Percentiles rank a stretch among this genome's conserved stretches.
Evolutionary conservation across 2,113 vertebrate species (phyloP).

Genomic region (Urocolius indicus): DNA sequence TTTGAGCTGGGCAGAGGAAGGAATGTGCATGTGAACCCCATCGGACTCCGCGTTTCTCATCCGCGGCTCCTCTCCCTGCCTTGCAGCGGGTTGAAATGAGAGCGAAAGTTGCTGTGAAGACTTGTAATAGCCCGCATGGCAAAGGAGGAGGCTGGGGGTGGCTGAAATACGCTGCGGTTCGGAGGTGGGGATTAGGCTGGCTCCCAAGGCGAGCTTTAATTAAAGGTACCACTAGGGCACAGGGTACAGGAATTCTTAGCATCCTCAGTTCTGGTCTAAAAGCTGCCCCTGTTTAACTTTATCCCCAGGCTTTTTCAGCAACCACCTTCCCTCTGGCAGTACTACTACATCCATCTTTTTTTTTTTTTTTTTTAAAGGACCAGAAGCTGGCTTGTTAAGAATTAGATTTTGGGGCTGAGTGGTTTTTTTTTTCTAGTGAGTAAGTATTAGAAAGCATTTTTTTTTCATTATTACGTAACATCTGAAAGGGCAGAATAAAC

Average conservation of each 20-base stretch:
- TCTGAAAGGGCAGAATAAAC: slow-evolving; percentile 33
- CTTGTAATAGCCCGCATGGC: slow-evolving; percentile 44
- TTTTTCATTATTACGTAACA: slow-evolving; percentile 17
- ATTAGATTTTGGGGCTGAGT: slow-evolving; percentile 57
- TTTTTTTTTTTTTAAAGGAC: slow-evolving; percentile 43
- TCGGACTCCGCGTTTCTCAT: neutral
- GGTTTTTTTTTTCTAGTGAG: slow-evolving; percentile 40
- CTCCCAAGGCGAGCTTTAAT: slow-evolving; percentile 68
- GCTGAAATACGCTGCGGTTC: slow-evolving; percentile 41
- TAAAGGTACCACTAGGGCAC: slow-evolving; percentile 60
- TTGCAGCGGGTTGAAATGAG: slow-evolving; percentile 12
- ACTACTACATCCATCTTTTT: slow-evolving; percentile 18
- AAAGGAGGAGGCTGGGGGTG: slow-evolving; percentile 41
- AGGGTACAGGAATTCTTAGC: slow-evolving; percentile 41
- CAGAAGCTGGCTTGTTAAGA: slow-evolving; percentile 64
- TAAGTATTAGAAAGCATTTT: slow-evolving; percentile 65
- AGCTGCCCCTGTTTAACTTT: slow-evolving; percentile 54
- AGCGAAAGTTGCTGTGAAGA: slow-evolving; percentile 29
- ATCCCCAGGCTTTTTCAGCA: slow-evolving; percentile 32
- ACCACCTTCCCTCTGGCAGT: slow-evolving; percentile 38
- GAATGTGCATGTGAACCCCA: neutral
- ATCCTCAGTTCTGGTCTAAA: slow-evolving; percentile 47
- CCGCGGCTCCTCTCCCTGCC: neutral
- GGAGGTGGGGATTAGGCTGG: slow-evolving; percentile 57
- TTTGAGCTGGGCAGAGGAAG: neutral